Percentiles rank a stretch among this genome's conserved stretches.
phyloP scores from a whole-genome alignment of 30 jellyfish, hydroid and myxozoan genomes.

The Aurelia aurita complex sp. Pacific region DNA sequence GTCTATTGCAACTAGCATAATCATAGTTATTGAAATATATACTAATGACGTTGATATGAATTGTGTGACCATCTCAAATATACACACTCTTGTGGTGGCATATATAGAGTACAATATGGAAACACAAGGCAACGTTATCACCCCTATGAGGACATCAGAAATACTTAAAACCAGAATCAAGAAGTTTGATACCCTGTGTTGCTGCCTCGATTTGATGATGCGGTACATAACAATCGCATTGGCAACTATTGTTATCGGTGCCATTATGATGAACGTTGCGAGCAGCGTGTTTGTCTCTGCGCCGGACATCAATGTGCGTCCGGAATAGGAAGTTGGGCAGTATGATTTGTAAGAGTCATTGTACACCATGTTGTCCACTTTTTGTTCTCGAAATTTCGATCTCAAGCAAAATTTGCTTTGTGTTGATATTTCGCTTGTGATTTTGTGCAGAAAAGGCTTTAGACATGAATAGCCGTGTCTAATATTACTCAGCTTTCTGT shows the following conservation, averaged over 20 bases:
- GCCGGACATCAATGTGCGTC: neutral
- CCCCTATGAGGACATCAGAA: slow-evolving; percentile 32
- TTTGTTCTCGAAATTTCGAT: neutral
- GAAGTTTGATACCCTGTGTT: slow-evolving; percentile 34
- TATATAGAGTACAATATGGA: slow-evolving; percentile 18
- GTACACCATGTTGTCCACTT: slow-evolving; percentile 1
- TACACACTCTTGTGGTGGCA: slow-evolving; percentile 16
- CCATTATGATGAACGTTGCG: slow-evolving; percentile 7
- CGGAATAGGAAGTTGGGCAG: slow-evolving; percentile 52
- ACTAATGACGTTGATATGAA: slow-evolving; percentile 40
- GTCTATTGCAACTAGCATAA: slow-evolving; percentile 50
- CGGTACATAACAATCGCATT: slow-evolving; percentile 42
- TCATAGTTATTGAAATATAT: slow-evolving; percentile 35
- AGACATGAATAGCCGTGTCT: no score
- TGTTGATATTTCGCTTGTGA: no score
- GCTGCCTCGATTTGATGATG: slow-evolving; percentile 16
- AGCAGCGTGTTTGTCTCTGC: neutral
- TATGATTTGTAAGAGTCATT: neutral
- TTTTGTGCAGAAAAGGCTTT: no score
- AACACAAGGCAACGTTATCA: slow-evolving; percentile 29
- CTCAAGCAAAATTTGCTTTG: neutral
- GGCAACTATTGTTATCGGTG: slow-evolving; percentile 25
- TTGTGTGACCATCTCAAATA: slow-evolving; percentile 44
- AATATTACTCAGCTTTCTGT: no score
- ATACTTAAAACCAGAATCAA: slow-evolving; percentile 26